Base-by-base conservation (phyloP, 2,888 invertebrate genomes). In the Baronia brevicornis region DNA sequence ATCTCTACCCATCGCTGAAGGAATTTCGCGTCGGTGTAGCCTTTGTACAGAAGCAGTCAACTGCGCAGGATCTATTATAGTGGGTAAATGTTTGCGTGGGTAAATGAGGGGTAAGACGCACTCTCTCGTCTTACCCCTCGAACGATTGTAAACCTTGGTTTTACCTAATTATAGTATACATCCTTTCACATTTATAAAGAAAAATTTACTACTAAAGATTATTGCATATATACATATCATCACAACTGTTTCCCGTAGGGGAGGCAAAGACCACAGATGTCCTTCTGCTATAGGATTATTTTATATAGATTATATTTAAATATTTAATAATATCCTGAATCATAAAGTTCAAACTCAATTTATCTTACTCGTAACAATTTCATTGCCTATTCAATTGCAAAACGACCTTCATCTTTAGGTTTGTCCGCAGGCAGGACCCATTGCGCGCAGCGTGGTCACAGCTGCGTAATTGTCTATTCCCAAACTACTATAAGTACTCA, bases 401-500 rank as follows among this genome's bases (percentile, higher is more conserved):
- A 66, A 45, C 48, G 68, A 51, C 77, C 78, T 78, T 74, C 69
- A 49, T 49, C 39, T 54, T 45, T 48, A 50, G 50, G 51, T 44
- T 36, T 25, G 37, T 28, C 30, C 21, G 33, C 8, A 36, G 47
- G 46, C 44, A 52, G 57, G 60, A 61, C 54, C 59, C 48, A 54
- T 41, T 52, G 55, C 54, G 46, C 48, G 45, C 36, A 44, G 43
- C 27, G 43, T 32, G 33, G 34, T 28, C 39, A 42, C 46, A 46
- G 50, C 46, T 44, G 41, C 37, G 41, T 64, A 57, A 60, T 61
- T 61, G 47, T 63, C 58, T 46, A 51, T 52, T 55, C 51, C 53
- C 48, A 54, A 55, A 50, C 53, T 42, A 46, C 61, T 63, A 54
- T 71, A 74, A 74, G 77, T 73, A 71, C 62, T 73, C 64, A 72